Conservation (phyloP, 2,888 invertebrate genomes). For the Galerucella nymphaeae region DNA sequence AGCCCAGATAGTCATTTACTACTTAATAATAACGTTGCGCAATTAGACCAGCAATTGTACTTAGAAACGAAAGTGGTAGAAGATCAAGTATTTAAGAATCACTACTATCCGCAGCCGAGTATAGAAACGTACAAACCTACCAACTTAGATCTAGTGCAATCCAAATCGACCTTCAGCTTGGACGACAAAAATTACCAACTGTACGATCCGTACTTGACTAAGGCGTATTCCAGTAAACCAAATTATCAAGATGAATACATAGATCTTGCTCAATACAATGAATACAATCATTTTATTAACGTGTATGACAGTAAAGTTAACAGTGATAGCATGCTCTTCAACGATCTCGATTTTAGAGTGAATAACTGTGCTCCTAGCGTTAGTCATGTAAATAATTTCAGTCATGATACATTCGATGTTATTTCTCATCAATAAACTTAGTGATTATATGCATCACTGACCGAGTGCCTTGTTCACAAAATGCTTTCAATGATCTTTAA, state of each 20-base stretch:
- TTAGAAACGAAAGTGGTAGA: conserved; percentile 53
- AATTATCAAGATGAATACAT: conserved; percentile 55
- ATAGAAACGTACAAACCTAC: conserved; percentile 45
- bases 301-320: conserved; percentile 55
- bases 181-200: conserved; percentile 51
- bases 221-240: conserved; percentile 43
- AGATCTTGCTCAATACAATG: conserved; percentile 59
- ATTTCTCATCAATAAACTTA: conserved; percentile 51
- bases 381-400: conserved; percentile 51
- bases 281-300: conserved; percentile 59
- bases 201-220: conserved; percentile 48
- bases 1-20: conserved; percentile 69
- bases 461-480: conserved; percentile 53
- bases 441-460: conserved; percentile 45
- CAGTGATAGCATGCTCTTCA: conserved; percentile 57
- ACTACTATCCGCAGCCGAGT: conserved; percentile 42
- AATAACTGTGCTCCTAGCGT: conserved; percentile 44
- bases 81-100: conserved; percentile 48
- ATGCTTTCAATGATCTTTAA: conserved; percentile 55
- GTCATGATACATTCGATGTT: conserved; percentile 52
- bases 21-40: conserved; percentile 56
- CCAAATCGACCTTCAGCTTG: conserved; percentile 51
- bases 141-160: conserved; percentile 47
- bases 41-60: conserved; percentile 52
- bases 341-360: conserved; percentile 62